Percentiles rank a stretch among this genome's conserved stretches.
phyloP scores from a whole-genome alignment of 2,113 vertebrate genomes.

The Phyllopteryx taeniolatus region DNA sequence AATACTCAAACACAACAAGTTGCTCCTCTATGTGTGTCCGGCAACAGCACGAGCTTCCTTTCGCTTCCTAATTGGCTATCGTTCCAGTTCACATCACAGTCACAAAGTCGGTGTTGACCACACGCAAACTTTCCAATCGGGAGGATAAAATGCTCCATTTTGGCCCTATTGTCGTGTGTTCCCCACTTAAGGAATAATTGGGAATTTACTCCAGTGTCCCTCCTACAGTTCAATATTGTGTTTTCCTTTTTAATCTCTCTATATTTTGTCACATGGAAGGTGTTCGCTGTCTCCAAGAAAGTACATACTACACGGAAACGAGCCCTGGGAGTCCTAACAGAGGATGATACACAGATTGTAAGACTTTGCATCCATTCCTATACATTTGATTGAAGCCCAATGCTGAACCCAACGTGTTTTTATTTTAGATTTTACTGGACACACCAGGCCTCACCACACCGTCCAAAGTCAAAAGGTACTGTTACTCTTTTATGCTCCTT shows the following conservation, averaged over 20 bases:
- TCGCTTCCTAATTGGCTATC: too few species aligned
- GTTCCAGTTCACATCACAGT: too few species aligned
- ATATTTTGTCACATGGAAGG: constrained; percentile 62
- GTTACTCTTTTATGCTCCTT: not conserved
- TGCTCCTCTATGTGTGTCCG: too few species aligned
- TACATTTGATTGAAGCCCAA: not conserved
- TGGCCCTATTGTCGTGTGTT: too few species aligned
- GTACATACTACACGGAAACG: constrained; percentile 90
- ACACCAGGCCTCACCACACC: constrained; percentile 87
- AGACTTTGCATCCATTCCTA: not conserved
- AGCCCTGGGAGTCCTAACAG: constrained; percentile 81
- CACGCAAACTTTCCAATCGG: too few species aligned
- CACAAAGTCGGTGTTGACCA: too few species aligned
- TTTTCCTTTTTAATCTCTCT: not conserved
- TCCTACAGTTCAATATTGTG: too few species aligned
- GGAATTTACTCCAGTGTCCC: too few species aligned
- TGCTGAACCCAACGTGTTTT: not conserved
- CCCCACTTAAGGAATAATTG: too few species aligned
- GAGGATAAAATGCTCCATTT: too few species aligned
- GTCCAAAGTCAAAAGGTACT: constrained; percentile 84
- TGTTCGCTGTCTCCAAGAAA: constrained; percentile 92
- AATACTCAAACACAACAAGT: too few species aligned
- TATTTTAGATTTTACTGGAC: constrained; percentile 85
- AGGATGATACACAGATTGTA: constrained; percentile 84
- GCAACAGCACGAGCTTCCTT: too few species aligned